Evolutionary conservation across 2,113 vertebrate species (phyloP).

Genomic region (Salvator merianae): DNA sequence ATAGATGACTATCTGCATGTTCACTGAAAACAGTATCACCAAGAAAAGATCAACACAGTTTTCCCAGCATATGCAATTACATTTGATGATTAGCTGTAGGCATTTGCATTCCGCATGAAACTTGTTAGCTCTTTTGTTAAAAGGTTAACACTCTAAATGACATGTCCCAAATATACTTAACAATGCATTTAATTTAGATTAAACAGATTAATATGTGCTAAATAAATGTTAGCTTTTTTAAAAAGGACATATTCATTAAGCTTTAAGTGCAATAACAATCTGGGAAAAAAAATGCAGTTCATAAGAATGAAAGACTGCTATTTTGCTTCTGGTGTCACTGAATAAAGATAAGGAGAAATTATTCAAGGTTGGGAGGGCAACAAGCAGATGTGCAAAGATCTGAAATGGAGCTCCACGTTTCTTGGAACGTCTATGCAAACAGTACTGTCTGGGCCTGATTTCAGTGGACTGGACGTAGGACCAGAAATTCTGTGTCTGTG

Average conservation of each 20-base stretch:
- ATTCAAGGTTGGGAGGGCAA: neutral
- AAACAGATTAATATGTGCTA: constrained; percentile 16
- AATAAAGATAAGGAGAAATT: neutral
- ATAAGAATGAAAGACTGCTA: neutral
- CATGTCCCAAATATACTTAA: constrained; percentile 17
- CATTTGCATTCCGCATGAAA: neutral
- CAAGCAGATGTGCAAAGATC: too few relatives aligned
- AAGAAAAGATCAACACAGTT: neutral
- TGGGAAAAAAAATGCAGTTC: neutral
- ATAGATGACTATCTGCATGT: rapidly evolving
- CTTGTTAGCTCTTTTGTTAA: neutral
- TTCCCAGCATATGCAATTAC: constrained; percentile 29
- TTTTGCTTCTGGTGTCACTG: neutral
- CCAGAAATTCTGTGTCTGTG: too few relatives aligned
- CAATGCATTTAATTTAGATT: constrained; percentile 32
- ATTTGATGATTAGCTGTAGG: neutral
- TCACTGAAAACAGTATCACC: constrained; percentile 1
- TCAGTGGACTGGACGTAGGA: too few relatives aligned
- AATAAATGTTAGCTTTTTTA: constrained; percentile 30
- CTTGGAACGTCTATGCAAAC: too few relatives aligned
- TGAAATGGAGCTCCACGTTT: too few relatives aligned
- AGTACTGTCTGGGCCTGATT: too few relatives aligned
- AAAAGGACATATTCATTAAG: constrained; percentile 23
- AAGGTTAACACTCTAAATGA: constrained; percentile 31
- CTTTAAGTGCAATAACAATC: neutral